Conservation (phyloP, 2,797 vertebrate genomes). For the Macroramphosus scolopax region DNA sequence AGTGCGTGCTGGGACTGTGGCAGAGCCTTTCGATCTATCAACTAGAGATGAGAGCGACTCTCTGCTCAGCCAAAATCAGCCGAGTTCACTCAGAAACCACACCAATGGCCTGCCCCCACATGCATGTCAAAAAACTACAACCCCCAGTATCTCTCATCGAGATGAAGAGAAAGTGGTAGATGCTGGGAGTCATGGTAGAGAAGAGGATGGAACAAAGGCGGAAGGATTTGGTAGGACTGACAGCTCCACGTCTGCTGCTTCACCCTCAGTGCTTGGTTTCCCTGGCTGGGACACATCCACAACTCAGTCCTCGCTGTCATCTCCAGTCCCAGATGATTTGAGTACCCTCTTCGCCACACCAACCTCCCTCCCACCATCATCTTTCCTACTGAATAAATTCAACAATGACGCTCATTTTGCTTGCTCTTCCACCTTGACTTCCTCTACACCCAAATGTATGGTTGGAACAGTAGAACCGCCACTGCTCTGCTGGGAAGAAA, state of each 20-base stretch:
- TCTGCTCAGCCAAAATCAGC: slow-evolving; percentile 3
- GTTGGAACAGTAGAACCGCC: not conserved
- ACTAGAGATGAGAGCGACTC: not conserved
- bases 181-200: not conserved
- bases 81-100: not conserved
- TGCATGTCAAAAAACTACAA: not conserved
- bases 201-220: slow-evolving; percentile 1
- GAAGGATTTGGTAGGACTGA: not conserved
- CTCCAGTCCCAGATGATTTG: slow-evolving; percentile 4
- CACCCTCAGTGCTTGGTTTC: slow-evolving; percentile 19
- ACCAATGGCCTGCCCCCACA: not conserved
- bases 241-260: slow-evolving; percentile 15
- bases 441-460: not conserved
- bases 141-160: not conserved
- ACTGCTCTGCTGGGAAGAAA: slow-evolving; percentile 10
- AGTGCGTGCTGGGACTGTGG: not conserved
- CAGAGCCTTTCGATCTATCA: too few species aligned
- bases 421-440: not conserved
- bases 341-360: slow-evolving; percentile 9
- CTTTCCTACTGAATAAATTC: not conserved
- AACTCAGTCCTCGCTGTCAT: slow-evolving; percentile 19
- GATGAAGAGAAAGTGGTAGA: not conserved
- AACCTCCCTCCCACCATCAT: not conserved
- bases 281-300: slow-evolving; percentile 23
- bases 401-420: not conserved